Evolutionary conservation across 2,888 invertebrate species (phyloP), one percentile per base, ranked within the genome.

Genomic region (Odontothrips loti): DNA sequence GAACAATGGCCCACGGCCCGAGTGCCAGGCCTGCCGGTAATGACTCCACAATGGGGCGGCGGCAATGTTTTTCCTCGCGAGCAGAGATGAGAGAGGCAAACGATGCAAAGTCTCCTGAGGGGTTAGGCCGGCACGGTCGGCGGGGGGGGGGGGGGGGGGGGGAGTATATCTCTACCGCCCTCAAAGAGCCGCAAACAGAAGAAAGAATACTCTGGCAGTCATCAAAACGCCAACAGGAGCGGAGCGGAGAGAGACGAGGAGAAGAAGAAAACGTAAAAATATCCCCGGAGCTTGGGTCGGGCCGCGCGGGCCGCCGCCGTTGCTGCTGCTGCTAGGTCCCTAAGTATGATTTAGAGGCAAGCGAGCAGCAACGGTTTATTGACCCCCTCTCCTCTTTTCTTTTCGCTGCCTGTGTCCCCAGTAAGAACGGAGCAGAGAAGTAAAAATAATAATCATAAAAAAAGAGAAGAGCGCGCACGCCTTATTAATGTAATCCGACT

Each of bases 301-400:
- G 51, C 68, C 68, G n/a, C 20, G 51, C 51, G 12, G 51, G 15
- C 9, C 15, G n/a, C 68, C 68, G 23, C n/a, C n/a, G n/a, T n/a
- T n/a, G n/a, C n/a, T n/a, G 58, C 58, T 58, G 58, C 58, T 2
- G 58, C 68, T 75, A 11, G 11, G 23, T 1, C 68, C 68, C 68
- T 75, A 75, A 75, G 68, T 75, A 75, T 75, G 68, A 75, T 75
- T 75, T 75, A 75, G 68, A 12, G 68, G 68, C 68, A 23, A 27
- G 68, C 68, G 23, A 75, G 68, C 68, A 27, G 20, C 17, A 20
- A 17, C 20, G 58, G 68, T 75, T 75, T 27, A 75, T 75, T 75
- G 68, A 75, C 68, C 68, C 10, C 27, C 68, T 12, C 68, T 6
- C 17, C 58, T 12, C 58, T 17, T 58, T 58, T n/a, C n/a, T 20